Evolutionary conservation across 2,797 vertebrate genomes (phyloP).

Genomic region (Spinibarbus caldwelli): DNA sequence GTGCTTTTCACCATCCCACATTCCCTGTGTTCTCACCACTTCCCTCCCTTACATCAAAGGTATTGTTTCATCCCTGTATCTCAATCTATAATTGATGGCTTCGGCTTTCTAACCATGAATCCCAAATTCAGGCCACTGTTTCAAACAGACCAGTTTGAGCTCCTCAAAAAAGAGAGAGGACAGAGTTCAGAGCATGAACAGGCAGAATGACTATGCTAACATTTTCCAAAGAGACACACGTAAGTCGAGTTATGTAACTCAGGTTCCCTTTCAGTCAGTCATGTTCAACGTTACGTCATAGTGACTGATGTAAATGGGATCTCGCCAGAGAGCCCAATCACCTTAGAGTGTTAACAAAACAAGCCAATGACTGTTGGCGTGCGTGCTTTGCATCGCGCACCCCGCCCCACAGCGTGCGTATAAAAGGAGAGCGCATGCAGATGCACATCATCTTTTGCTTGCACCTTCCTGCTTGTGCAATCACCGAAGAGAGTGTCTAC

Average conservation of each 20-base stretch:
- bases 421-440: too few species aligned
- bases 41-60: conserved; percentile 71
- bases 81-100: conserved; percentile 71
- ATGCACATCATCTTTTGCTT: too few species aligned
- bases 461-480: too few species aligned
- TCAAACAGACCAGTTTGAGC: conserved; percentile 38
- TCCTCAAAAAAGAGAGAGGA: conserved; percentile 13
- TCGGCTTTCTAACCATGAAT: conserved; percentile 61
- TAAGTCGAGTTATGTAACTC: conserved; percentile 14
- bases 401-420: too few species aligned
- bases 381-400: too few species aligned
- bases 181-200: conserved; percentile 15
- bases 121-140: conserved; percentile 32
- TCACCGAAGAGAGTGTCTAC: too few species aligned
- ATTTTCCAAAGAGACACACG: not conserved
- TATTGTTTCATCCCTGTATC: conserved; percentile 59
- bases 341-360: too few species aligned
- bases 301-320: too few species aligned
- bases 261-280: not conserved
- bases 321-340: too few species aligned
- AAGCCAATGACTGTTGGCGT: too few species aligned
- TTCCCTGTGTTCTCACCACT: conserved; percentile 55
- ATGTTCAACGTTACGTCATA: too few species aligned
- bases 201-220: conserved; percentile 11
- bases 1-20: conserved; percentile 41